Percentiles rank a stretch among this genome's conserved stretches.
Evolutionary conservation across 2,888 invertebrate species (phyloP).

Genomic region (Hofmannophila pseudospretella): DNA sequence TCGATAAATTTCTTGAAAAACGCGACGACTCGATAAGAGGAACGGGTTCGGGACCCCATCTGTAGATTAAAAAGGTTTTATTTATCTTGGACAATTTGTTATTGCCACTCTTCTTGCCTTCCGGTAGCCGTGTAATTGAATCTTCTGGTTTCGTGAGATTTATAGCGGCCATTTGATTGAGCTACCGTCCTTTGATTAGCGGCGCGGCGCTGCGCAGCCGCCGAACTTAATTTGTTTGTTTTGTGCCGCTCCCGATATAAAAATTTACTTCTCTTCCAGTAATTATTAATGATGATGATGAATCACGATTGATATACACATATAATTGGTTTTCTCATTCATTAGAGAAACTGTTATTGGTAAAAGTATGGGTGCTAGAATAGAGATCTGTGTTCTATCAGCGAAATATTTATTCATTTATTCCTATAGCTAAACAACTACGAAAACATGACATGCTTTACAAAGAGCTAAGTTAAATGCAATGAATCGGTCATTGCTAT

Average conservation of each 20-base stretch:
- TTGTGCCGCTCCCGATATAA: constrained; percentile 2
- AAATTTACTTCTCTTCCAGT: constrained; percentile 1
- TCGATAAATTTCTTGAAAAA: constrained; percentile 63
- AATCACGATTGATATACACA: too few relatives aligned
- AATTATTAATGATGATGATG: too few relatives aligned
- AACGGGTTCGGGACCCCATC: constrained; percentile 51
- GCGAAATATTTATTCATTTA: too few relatives aligned
- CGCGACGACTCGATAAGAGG: constrained; percentile 45
- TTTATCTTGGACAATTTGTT: constrained; percentile 76
- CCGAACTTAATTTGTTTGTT: constrained; percentile 30
- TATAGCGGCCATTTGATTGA: constrained; percentile 55
- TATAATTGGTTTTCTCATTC: too few relatives aligned
- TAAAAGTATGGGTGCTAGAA: too few relatives aligned
- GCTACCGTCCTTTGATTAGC: constrained; percentile 70
- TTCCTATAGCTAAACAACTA: too few relatives aligned
- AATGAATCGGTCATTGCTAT: too few relatives aligned
- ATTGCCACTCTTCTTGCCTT: constrained; percentile 67
- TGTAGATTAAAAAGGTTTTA: constrained; percentile 66
- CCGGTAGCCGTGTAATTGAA: constrained; percentile 75
- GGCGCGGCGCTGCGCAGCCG: constrained; percentile 34
- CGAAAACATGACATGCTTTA: too few relatives aligned
- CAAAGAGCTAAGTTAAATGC: too few relatives aligned
- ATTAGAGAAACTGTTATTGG: too few relatives aligned
- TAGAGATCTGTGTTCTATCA: too few relatives aligned
- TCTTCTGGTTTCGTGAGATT: constrained; percentile 72